These are phyloP conservation scores for Gallinago stenura DNA, from an alignment of 2,797 vertebrate species.

Conservation along the genomic window DNA sequence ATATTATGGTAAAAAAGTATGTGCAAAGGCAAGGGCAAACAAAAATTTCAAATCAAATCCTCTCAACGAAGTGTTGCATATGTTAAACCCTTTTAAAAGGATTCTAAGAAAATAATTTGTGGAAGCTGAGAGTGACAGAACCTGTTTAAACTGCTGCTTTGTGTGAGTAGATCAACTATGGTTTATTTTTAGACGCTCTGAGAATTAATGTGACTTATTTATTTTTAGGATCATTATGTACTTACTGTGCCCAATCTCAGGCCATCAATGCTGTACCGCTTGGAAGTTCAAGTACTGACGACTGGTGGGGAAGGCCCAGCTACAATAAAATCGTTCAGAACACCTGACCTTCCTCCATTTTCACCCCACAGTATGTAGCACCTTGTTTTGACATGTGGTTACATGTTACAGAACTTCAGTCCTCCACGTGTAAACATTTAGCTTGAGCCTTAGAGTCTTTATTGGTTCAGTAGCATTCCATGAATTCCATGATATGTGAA, in stretches of 20 bases:
- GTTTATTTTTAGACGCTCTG: background rate
- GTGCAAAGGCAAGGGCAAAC: background rate
- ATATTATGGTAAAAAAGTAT: background rate
- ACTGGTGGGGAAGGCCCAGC: slow-evolving; percentile 90
- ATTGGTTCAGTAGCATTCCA: background rate
- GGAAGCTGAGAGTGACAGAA: background rate
- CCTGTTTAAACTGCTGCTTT: background rate
- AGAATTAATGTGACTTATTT: background rate
- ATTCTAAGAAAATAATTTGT: background rate
- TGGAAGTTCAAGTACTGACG: slow-evolving; percentile 93
- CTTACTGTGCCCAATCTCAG: slow-evolving; percentile 90
- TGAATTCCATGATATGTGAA: background rate
- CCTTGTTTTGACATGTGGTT: accelerated
- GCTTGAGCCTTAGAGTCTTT: background rate
- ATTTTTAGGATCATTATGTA: slow-evolving; percentile 85
- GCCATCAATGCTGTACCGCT: slow-evolving; percentile 88
- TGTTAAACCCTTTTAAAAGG: accelerated
- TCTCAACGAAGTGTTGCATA: background rate
- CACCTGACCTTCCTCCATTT: slow-evolving; percentile 82
- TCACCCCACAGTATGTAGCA: slow-evolving; percentile 84
- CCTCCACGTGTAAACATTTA: background rate
- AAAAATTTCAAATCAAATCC: background rate
- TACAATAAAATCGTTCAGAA: slow-evolving; percentile 89
- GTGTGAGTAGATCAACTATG: background rate
- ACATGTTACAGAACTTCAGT: accelerated